Evolutionary conservation across 2,888 invertebrate species (phyloP), one percentile per base, ranked within the genome.

Genomic region (Drosophila helvetica): DNA sequence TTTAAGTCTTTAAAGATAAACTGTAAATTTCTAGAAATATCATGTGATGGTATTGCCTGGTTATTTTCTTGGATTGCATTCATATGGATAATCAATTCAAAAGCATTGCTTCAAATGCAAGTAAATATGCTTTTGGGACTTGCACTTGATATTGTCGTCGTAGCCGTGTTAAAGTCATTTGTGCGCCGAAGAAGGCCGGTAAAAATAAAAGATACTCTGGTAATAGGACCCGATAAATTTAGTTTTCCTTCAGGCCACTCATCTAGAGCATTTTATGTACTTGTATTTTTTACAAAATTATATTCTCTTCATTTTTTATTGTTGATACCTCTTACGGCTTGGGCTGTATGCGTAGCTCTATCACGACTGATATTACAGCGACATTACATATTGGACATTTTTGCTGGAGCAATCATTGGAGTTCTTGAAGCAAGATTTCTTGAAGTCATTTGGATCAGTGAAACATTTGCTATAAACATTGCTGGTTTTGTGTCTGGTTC

Each of bases 241-340:
- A 94, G 94, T 53, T 99, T 99, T 91, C 99, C 99, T 12, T 99
- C 98, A 0, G 98, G 98, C 0, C 99, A 99, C 91, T 95, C 97
- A 0, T 97, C 98, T 27, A 93, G 99, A 79, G 95, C 97, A 0
- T 94, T 95, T 5, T 94, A 96, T 90, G 93, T 98, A 22, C 93
- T 95, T 4, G 94, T 95, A 66, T 96, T 96, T 89, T 95, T 98
- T 75, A 93, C 94, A 5, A 92, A 93, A 71, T 86, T 96, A 22
- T 94, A 94, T 91, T 95, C 96, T 0, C 80, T 96, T 2, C 93
- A 94, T 1, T 85, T 93, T 7, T 79, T 96, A 57, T 94, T 94
- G 74, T 92, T 93, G 73, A 94, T 94, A 22, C 94, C 96, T 0
- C 84, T 97, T 12, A 79, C 95, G 1, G 94, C 95, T 0, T 98